Conservation (phyloP, 2,888 invertebrate species). For the Danaus chrysippus region DNA sequence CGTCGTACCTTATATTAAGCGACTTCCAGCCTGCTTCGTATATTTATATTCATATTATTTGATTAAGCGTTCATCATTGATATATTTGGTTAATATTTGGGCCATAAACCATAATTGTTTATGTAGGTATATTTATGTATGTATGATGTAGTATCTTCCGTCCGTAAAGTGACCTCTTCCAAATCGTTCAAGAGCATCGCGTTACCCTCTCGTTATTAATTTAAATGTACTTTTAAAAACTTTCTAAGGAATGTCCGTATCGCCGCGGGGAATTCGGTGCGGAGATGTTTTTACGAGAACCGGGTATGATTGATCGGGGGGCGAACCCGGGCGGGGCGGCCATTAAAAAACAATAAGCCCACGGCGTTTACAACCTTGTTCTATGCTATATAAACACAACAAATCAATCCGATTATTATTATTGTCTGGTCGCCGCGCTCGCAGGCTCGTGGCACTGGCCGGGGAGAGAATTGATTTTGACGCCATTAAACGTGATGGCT, state of each 20-base stretch:
- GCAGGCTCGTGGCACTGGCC: constrained; percentile 3
- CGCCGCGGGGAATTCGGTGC: constrained; percentile 65
- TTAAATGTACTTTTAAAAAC: constrained; percentile 67
- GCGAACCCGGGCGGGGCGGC: constrained; percentile 61
- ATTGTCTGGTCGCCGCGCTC: constrained; percentile 3
- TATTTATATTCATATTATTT: no score
- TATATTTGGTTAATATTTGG: no score
- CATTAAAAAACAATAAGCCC: constrained; percentile 77
- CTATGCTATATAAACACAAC: constrained; percentile 49
- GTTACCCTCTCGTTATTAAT: constrained; percentile 60
- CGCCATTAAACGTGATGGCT: constrained; percentile 4
- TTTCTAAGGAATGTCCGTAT: constrained; percentile 58
- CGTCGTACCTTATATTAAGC: no score
- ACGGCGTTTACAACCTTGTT: constrained; percentile 62
- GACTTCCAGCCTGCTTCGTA: no score
- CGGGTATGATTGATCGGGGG: constrained; percentile 64
- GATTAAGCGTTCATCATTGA: no score
- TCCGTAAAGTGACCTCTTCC: constrained; percentile 20
- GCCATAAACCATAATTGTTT: no score
- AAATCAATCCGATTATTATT: constrained; percentile 28
- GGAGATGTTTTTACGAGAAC: constrained; percentile 49
- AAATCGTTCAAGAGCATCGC: constrained; percentile 24
- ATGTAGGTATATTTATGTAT: not conserved
- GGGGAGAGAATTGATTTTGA: constrained; percentile 10
- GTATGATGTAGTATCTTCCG: constrained; percentile 12